Evolutionary conservation across 2,797 vertebrate species (phyloP).

Genomic region (Pogoniulus pusillus): DNA sequence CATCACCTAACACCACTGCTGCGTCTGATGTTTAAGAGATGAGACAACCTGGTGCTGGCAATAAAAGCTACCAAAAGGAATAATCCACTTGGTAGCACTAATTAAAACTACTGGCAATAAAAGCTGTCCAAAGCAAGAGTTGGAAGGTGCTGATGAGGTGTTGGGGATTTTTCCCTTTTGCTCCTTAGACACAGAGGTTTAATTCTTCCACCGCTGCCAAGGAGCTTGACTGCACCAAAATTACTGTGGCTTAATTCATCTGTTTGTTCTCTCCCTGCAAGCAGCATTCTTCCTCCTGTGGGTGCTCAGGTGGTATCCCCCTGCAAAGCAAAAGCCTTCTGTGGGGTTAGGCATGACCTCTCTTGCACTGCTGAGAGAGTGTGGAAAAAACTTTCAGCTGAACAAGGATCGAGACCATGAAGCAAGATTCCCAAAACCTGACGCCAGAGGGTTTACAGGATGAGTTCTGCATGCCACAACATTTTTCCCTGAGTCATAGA

Average conservation of each 20-base stretch:
- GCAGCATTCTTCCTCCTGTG: background rate
- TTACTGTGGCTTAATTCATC: background rate
- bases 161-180: background rate
- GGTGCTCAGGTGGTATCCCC: background rate
- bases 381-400: background rate
- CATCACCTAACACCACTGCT: background rate
- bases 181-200: background rate
- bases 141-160: background rate
- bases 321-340: background rate
- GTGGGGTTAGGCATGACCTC: background rate
- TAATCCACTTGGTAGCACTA: background rate
- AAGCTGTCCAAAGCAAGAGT: background rate
- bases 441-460: background rate
- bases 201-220: background rate
- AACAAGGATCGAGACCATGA: background rate
- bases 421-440: conserved; percentile 26
- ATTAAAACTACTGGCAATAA: background rate
- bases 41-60: background rate
- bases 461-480: conserved; percentile 34
- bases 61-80: background rate
- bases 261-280: background rate
- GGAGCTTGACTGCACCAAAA: background rate
- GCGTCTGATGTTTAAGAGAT: background rate
- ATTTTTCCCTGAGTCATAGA: conserved; percentile 47
- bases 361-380: conserved; percentile 11